These are phyloP conservation scores for Sternotherus odoratus DNA, from an alignment of 2,797 vertebrate genomes.

Conservation along the genomic window DNA sequence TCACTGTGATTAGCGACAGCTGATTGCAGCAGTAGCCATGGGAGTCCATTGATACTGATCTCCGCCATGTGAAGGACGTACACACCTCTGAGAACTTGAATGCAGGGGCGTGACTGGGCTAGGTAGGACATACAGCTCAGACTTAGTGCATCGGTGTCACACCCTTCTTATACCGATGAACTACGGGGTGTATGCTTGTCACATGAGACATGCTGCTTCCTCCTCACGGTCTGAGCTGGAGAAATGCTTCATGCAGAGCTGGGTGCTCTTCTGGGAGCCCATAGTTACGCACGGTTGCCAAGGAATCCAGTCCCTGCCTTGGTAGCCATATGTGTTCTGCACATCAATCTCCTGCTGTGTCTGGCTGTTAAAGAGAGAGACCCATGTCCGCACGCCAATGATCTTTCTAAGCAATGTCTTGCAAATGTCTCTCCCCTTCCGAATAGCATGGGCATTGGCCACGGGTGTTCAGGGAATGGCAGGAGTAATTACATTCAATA, in stretches of 20 bases:
- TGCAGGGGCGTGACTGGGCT: neutral
- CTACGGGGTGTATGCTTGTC: neutral
- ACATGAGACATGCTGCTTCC: neutral
- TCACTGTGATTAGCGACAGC: fast-evolving
- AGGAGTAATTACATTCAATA: neutral
- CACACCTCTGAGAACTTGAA: neutral
- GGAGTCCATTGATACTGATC: neutral
- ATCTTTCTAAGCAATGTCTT: neutral
- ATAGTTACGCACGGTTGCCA: neutral
- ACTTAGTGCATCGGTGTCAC: neutral
- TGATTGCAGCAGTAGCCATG: neutral
- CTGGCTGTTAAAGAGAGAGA: neutral
- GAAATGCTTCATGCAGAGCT: neutral
- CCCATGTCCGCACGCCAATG: neutral
- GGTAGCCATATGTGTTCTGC: neutral
- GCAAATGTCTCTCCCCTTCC: neutral
- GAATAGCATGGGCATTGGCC: fast-evolving
- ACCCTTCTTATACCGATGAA: no score
- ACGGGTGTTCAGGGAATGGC: neutral
- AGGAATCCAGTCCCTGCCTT: neutral
- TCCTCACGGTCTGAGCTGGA: neutral
- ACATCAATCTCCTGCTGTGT: neutral
- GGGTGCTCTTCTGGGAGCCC: neutral
- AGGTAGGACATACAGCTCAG: neutral
- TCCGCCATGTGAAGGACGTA: neutral